Percentiles rank a stretch among this genome's conserved stretches.
Evolutionary conservation across 2,113 vertebrate species (phyloP).

Genomic region (Axis porcinus): DNA sequence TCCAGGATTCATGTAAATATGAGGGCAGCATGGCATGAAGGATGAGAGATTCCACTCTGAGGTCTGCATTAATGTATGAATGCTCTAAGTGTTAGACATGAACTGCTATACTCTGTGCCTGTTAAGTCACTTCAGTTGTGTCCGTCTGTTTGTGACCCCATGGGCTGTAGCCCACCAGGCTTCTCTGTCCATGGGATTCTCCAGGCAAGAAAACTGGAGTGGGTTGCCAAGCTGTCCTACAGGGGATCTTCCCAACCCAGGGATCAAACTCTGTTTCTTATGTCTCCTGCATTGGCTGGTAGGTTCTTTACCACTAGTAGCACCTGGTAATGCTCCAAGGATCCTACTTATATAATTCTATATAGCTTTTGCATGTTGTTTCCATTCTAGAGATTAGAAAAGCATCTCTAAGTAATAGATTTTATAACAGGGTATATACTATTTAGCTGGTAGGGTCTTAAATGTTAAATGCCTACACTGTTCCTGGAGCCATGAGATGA

Average conservation of each 20-base stretch:
- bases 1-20: neutral
- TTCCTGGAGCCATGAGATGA: neutral
- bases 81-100: neutral
- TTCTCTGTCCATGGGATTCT: neutral
- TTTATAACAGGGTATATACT: neutral
- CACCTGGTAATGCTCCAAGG: neutral
- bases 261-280: neutral
- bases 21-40: neutral
- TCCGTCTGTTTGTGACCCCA: fast-evolving
- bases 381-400: neutral
- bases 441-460: neutral
- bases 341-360: neutral
- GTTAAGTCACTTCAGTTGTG: neutral
- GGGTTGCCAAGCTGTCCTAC: neutral
- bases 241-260: neutral
- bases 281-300: neutral
- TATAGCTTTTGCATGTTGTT: neutral
- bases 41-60: neutral
- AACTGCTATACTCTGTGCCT: neutral
- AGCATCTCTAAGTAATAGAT: neutral
- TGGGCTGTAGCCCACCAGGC: neutral
- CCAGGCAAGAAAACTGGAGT: neutral
- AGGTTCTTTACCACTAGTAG: neutral
- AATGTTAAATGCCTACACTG: neutral
- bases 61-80: neutral